Evolutionary conservation across 1,140 invertebrate species (phyloP), one percentile per base, ranked within the genome.

Genomic region (Drosophila guanche): DNA sequence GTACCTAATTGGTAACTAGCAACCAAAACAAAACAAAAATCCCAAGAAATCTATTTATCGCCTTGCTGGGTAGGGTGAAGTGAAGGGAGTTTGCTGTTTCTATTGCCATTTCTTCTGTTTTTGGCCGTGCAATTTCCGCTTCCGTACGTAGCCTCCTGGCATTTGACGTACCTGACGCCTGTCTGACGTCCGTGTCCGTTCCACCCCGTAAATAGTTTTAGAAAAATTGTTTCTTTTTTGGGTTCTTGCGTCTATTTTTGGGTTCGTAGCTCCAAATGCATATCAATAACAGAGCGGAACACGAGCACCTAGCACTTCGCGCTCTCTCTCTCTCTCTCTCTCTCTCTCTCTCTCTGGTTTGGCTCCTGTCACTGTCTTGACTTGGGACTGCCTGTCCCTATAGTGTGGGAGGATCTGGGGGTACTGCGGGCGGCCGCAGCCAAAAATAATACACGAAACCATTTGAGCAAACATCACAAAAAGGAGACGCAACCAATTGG

Each of bases 201-300:
- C 22, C 16, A 55, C 52, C 50, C 57, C 69, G 59, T 73, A 74
- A 74, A 73, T 73, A 73, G 69, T 71, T 72, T 27, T 33, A 20
- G 67, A 52, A 72, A 72, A 62, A 72, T 71, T 72, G 68, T 74
- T 74, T 74, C 70, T 74, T 74, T 74, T 74, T 74, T 47, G 70
- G 33, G 69, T 57, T 46, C 52, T 22, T 33, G 46, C 59, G 41
- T 74, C 70, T 74, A 74, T 74, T 74, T 74, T 74, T 23, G 53
- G 69, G 22, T 16, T 42, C 59, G 16, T 25, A 53, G 59, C 69
- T 74, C 67, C 45, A 73, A 73, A 73, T 73, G 70, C 69, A 73
- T 73, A 73, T 73, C 52, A 65, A 70, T 70, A 70, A 67, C 47
- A 47, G 10, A 54, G 25, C 5, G 33, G 25, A 48, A 43, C 58